These are phyloP conservation scores for Argopecten irradians DNA, from an alignment of 1,140 invertebrate genomes.

Conservation along the genomic window DNA sequence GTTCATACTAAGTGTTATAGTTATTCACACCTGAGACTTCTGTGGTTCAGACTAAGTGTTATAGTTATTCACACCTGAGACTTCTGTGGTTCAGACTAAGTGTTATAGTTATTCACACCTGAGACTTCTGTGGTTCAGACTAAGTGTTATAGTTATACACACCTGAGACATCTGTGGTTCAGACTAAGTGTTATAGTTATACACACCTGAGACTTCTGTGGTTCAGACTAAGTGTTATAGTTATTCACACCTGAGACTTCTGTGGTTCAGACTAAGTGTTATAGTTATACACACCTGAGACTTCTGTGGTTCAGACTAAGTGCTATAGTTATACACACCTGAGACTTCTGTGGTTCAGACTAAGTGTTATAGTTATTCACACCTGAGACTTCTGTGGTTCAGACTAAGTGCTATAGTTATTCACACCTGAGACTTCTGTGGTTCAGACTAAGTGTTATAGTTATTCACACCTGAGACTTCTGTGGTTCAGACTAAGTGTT, in stretches of 20 bases:
- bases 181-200: too few relatives aligned
- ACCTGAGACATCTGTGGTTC: too few relatives aligned
- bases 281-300: slow-evolving; percentile 97
- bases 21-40: too few relatives aligned
- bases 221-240: too few relatives aligned
- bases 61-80: background rate
- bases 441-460: background rate
- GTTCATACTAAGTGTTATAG: too few relatives aligned
- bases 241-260: slow-evolving; percentile 86
- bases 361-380: background rate
- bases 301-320: slow-evolving; percentile 97
- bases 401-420: background rate
- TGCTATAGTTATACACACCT: slow-evolving; percentile 82
- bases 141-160: too few relatives aligned
- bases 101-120: too few relatives aligned
- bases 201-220: too few relatives aligned
- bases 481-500: too few relatives aligned
- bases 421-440: too few relatives aligned
- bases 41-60: background rate
- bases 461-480: background rate
- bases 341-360: background rate
- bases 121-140: background rate
- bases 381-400: background rate
- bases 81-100: too few relatives aligned
- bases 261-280: slow-evolving; percentile 96